These are phyloP conservation scores for Leptinotarsa juncta DNA, from an alignment of 2,888 invertebrate species.

Conservation along the genomic window DNA sequence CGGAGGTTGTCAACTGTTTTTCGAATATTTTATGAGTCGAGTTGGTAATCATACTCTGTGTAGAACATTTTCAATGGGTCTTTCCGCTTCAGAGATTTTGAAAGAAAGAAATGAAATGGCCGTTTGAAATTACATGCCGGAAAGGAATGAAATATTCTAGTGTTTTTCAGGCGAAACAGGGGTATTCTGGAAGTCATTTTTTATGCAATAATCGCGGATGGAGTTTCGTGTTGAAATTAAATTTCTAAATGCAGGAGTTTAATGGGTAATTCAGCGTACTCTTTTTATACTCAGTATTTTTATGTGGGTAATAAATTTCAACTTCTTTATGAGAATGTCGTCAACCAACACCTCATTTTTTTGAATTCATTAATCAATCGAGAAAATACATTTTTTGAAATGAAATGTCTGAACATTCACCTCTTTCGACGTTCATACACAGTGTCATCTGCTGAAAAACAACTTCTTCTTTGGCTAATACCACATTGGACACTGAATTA, in stretches of 20 bases:
- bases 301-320: too few species aligned
- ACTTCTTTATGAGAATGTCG: too few species aligned
- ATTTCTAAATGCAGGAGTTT: not conserved
- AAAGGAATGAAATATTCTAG: conserved; percentile 9
- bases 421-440: too few species aligned
- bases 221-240: not conserved
- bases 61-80: conserved; percentile 11
- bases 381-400: too few species aligned
- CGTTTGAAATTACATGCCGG: not conserved
- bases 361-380: too few species aligned
- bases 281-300: too few species aligned
- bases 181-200: conserved; percentile 8
- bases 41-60: conserved; percentile 23
- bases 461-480: too few species aligned
- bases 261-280: too few species aligned
- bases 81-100: not conserved
- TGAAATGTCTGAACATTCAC: too few species aligned
- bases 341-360: too few species aligned
- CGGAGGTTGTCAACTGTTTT: conserved; percentile 24
- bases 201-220: conserved; percentile 1
- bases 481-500: too few species aligned
- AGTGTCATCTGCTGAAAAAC: too few species aligned
- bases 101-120: not conserved
- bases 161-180: not conserved
- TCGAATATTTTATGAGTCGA: conserved; percentile 27